Percentiles rank a stretch among this genome's conserved stretches.
phyloP scores from a whole-genome alignment of 2,888 invertebrate species.

The Bombyx huttoni region DNA sequence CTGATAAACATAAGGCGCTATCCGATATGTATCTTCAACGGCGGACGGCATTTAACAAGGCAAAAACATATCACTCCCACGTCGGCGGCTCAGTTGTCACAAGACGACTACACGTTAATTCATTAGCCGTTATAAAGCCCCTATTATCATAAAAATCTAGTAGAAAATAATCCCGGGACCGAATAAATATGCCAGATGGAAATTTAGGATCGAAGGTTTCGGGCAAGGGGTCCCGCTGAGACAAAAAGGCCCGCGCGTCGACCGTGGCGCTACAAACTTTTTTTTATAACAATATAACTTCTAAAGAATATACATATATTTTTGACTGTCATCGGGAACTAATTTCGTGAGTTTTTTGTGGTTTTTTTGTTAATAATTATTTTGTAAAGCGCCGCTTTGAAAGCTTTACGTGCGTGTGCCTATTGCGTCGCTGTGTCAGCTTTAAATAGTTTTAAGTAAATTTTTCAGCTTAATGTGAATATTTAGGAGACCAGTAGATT shows the following conservation, averaged over 20 bases:
- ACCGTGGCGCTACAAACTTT: constrained; percentile 45
- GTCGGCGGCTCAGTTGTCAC: constrained; percentile 28
- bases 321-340: constrained; percentile 72
- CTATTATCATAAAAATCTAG: constrained; percentile 65
- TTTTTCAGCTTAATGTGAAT: no score
- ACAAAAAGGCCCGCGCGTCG: constrained; percentile 51
- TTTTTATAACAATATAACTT: constrained; percentile 33
- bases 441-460: not conserved
- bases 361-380: constrained; percentile 60
- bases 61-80: not conserved
- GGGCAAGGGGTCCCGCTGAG: constrained; percentile 42
- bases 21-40: not conserved
- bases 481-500: no score
- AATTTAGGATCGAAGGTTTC: constrained; percentile 53
- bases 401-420: not conserved
- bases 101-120: constrained; percentile 39
- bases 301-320: constrained; percentile 58
- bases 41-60: not conserved
- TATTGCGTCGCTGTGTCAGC: not conserved
- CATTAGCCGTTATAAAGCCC: constrained; percentile 51
- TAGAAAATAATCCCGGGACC: constrained; percentile 58
- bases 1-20: not conserved
- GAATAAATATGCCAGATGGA: constrained; percentile 64
- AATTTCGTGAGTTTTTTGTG: constrained; percentile 65
- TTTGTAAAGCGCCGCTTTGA: constrained; percentile 44